Percentiles rank a stretch among this genome's conserved stretches.
These are phyloP conservation scores for Lasius fuliginosus DNA, from an alignment of 2,888 invertebrate species.

Conservation along the genomic window DNA sequence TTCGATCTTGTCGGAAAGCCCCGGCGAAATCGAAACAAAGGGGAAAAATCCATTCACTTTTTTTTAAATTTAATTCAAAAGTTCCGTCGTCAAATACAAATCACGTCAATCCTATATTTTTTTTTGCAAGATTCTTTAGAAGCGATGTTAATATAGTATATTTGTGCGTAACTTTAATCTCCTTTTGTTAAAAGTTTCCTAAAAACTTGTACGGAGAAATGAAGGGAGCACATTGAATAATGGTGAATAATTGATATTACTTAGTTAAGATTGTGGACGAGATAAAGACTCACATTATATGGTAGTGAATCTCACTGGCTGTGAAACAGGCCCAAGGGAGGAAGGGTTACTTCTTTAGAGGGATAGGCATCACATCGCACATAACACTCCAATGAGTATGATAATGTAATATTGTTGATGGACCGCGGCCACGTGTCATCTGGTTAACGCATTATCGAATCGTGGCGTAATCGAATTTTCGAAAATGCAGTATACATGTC, in stretches of 20 bases:
- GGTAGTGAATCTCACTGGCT: slow-evolving; percentile 67
- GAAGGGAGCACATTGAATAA: not conserved
- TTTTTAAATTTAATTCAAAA: slow-evolving; percentile 1
- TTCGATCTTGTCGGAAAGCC: not conserved
- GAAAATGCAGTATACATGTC: slow-evolving; percentile 17
- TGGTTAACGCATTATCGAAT: slow-evolving; percentile 38
- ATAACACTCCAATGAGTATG: slow-evolving; percentile 57
- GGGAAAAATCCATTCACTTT: not conserved
- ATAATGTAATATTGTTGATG: slow-evolving; percentile 68
- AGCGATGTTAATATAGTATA: not conserved
- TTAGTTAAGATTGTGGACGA: not conserved
- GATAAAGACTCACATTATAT: not conserved
- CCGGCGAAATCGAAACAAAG: not conserved
- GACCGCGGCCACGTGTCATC: slow-evolving; percentile 52
- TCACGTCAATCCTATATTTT: not conserved
- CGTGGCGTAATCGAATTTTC: slow-evolving; percentile 57
- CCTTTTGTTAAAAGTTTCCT: not conserved
- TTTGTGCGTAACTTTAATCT: not conserved
- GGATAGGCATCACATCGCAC: slow-evolving; percentile 52
- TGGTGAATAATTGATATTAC: not conserved
- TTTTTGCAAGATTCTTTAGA: not conserved
- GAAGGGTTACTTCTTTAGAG: slow-evolving; percentile 57
- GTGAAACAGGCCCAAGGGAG: slow-evolving; percentile 77
- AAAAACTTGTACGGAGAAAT: not conserved
- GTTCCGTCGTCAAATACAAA: not conserved